Conservation (phyloP, 2,113 vertebrate species). For the Pyxicephalus adspersus region DNA sequence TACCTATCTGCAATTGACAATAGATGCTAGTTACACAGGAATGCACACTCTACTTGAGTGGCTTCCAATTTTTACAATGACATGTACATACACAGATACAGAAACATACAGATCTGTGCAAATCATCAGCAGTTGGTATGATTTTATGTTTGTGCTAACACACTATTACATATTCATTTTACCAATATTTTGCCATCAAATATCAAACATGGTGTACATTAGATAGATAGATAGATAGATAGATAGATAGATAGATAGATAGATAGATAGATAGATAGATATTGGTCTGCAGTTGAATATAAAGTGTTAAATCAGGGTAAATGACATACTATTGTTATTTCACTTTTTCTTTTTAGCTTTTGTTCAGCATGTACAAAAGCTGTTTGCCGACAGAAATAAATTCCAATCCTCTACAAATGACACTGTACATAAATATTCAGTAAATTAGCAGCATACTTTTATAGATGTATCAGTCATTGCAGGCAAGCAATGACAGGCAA, state of each 20-base stretch:
- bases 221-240: neutral
- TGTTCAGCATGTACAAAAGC: constrained; percentile 81
- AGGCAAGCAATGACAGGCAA: constrained; percentile 96
- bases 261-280: neutral
- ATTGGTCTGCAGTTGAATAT: neutral
- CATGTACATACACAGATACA: too few species aligned
- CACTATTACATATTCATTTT: too few species aligned
- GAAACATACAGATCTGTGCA: too few species aligned
- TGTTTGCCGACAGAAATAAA: constrained; percentile 86
- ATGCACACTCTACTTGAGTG: too few species aligned
- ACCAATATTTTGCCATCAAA: too few species aligned
- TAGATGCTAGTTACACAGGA: too few species aligned
- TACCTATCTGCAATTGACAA: too few species aligned
- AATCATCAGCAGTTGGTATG: too few species aligned
- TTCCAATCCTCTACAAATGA: constrained; percentile 89
- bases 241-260: too few species aligned
- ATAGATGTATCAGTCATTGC: constrained; percentile 99
- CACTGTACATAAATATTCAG: constrained; percentile 99
- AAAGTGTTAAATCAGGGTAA: constrained; percentile 1
- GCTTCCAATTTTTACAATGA: too few species aligned
- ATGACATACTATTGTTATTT: constrained; percentile 56
- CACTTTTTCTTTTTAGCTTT: constrained; percentile 68
- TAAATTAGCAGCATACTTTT: constrained; percentile 97
- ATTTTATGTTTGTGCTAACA: too few species aligned
- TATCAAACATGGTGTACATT: too few species aligned